phyloP scores from a whole-genome alignment of 2,797 vertebrate species.

The Aphelocoma californica region DNA sequence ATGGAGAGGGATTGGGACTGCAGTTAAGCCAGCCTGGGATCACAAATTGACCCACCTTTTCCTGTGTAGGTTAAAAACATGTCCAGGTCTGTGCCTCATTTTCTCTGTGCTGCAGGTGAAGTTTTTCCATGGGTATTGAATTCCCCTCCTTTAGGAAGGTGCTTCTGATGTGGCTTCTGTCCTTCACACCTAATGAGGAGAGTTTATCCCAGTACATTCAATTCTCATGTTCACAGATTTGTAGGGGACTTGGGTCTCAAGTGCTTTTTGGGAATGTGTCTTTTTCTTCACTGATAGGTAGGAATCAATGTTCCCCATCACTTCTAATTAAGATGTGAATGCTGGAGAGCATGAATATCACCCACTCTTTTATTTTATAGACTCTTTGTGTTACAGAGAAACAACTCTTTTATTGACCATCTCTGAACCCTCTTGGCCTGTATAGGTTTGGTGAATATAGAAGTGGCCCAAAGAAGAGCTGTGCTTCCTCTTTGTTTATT shows the following conservation, averaged over 20 bases:
- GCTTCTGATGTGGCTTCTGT: neutral
- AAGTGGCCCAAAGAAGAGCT: neutral
- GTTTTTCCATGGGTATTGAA: neutral
- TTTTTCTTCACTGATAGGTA: neutral
- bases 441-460: neutral
- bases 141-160: neutral
- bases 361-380: neutral
- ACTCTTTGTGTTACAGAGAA: neutral
- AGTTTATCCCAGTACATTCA: fast-evolving
- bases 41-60: neutral
- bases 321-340: neutral
- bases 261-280: neutral
- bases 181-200: neutral
- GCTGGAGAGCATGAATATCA: neutral
- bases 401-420: neutral
- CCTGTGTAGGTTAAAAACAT: neutral
- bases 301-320: neutral
- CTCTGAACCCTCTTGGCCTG: neutral
- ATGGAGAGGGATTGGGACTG: neutral
- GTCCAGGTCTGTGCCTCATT: neutral
- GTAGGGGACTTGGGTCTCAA: neutral
- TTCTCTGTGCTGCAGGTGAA: neutral
- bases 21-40: neutral
- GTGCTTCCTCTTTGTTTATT: neutral
- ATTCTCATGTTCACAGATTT: fast-evolving